Conservation (phyloP, 2,888 invertebrate genomes). For the Macroteleia sp. region DNA sequence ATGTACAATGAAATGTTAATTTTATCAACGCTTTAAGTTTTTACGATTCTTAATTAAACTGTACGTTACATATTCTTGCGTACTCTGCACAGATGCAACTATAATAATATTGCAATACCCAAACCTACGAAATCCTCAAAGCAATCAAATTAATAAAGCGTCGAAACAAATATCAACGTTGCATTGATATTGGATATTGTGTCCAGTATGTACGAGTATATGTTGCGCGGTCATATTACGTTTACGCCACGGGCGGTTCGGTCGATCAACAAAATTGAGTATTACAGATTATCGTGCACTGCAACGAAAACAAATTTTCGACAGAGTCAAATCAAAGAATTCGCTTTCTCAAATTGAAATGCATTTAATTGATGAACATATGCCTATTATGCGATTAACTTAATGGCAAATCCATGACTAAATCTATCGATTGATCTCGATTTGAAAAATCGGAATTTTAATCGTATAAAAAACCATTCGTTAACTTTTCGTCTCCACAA, state of each 20-base stretch:
- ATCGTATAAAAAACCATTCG: not conserved
- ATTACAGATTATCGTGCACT: constrained; percentile 77
- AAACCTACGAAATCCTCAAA: constrained; percentile 62
- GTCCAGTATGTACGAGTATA: constrained; percentile 60
- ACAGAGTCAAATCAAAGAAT: constrained; percentile 59
- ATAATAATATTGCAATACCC: constrained; percentile 39
- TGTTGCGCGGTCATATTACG: constrained; percentile 75
- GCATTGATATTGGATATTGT: constrained; percentile 60
- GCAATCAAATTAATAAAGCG: constrained; percentile 84
- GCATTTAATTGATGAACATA: constrained; percentile 41
- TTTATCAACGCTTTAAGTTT: no score
- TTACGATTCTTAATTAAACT: not conserved
- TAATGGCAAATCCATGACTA: not conserved
- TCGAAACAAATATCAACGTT: constrained; percentile 69
- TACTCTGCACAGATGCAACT: not conserved
- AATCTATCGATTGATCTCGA: not conserved
- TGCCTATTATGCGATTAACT: constrained; percentile 10
- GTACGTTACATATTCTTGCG: constrained; percentile 3
- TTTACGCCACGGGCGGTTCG: constrained; percentile 69
- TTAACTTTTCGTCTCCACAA: no score
- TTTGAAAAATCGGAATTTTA: not conserved
- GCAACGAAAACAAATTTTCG: constrained; percentile 51
- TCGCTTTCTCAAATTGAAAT: constrained; percentile 48
- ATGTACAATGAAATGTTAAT: no score
- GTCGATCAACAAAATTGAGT: constrained; percentile 78